Evolutionary conservation across 2,113 vertebrate species (phyloP), one percentile per base, ranked within the genome.

Genomic region (Pedionomus torquatus): DNA sequence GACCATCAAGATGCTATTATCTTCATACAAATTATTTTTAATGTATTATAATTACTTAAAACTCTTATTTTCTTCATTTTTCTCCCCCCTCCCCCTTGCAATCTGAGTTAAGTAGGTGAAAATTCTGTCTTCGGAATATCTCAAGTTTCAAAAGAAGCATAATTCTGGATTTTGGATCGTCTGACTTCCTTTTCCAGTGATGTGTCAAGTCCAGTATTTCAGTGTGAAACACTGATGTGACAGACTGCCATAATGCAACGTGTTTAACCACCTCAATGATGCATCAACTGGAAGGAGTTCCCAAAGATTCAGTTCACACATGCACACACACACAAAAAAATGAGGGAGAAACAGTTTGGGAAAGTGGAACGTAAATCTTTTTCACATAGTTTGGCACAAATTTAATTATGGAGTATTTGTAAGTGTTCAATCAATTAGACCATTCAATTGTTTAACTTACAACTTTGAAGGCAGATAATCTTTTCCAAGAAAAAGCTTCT

Each of bases 401-500:
- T 97, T 96, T 83, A 97, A 96, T 97, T 97, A 95, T 71, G 58
- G 93, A 84, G 46, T 93, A 96, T 96, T 96, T 96, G 95, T 93
- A 94, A 96, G 88, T 96, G 83, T 95, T 97, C 96, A 97, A 64
- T 91, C 94, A 97, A 95, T 97, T 97, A 97, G 84, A 85, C 84
- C 71, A 88, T 23, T 96, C 14, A 9, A n/a, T 93, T 94, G 82
- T 85, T 79, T 91, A 87, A 97, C 11, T 91, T 82, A 87, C 46
- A 74, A 90, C 88, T 96, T 94, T 96, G 92, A 97, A 94, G 88
- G 33, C 85, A 93, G 95, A 95, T 96, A 95, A 96, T 92, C 68
- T 94, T 82, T 93, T 84, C 52, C 26, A 77, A 81, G 51, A 81
- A 81, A 95, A 94, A 81, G 31, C 48, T 91, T 90, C 41, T 82